Base-by-base conservation (phyloP, 2,113 vertebrate species). In the Ophthalmolycus amberensis region DNA sequence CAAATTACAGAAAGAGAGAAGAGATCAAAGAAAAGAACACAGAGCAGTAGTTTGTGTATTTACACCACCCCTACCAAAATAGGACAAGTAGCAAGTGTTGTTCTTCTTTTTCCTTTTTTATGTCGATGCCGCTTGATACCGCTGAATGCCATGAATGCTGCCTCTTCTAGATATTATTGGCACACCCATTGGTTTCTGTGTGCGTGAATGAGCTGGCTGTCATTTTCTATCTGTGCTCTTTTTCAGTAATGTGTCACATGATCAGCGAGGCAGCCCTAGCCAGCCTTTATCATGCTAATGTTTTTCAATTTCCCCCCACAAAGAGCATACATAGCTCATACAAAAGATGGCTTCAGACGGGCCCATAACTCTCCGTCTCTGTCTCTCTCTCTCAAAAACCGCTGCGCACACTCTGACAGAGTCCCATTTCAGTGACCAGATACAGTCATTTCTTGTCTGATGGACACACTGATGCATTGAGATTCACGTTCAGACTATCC, bases 231-330 rank as follows among this genome's bases (percentile, higher is more conserved):
- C 89, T 92, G 83, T 92, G 92, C 70, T 65, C 90, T 91, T 90
- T 86, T 92, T 90, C 88, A 92, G 84, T 79, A 85, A 89, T n/a
- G 81, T 83, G 89, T 95, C 96, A 92, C 88, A 89, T 92, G 94
- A 95, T 93, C 87, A 72, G 80, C 60, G 16, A 82, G 92, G 89
- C 93, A 94, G 95, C 87, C 92, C 90, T 90, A 95, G 94, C 91
- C 89, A 91, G 91, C 95, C 91, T 96, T 97, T 97, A 92, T 97
- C 91, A 97, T 97, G 96, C 96, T 96, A 96, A 97, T 92, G 85
- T 90, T 92, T 92, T 93, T 92, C 90, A 91, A 77, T 93, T 89
- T 90, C 91, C 79, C 76, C 85, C 82, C 86, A 96, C 95, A 96
- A 96, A 95, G 94, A 94, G 93, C 93, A 90, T 94, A 94, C 94